Conservation (phyloP, 1,140 invertebrate genomes). For the Leptinotarsa undecemlineata region DNA sequence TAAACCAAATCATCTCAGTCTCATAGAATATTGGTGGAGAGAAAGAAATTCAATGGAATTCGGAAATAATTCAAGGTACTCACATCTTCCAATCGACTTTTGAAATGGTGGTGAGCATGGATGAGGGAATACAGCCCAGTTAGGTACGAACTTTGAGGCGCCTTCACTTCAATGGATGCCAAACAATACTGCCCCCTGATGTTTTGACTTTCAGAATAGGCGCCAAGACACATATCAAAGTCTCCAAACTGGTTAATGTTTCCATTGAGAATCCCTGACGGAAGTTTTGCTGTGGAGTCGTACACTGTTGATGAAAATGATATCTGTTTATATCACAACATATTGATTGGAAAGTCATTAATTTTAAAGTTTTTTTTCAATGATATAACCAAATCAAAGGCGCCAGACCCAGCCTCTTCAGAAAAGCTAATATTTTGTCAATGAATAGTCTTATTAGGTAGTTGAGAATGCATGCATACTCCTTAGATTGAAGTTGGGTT, state of each 20-base stretch:
- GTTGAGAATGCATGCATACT: neutral
- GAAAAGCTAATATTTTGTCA: no score
- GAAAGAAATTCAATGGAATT: no score
- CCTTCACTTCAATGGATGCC: constrained; percentile 59
- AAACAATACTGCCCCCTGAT: constrained; percentile 64
- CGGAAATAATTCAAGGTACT: constrained; percentile 43
- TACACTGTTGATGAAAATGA: constrained; percentile 59
- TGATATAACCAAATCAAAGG: neutral
- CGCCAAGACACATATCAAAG: constrained; percentile 64
- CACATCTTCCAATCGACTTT: constrained; percentile 66
- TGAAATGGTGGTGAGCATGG: constrained; percentile 63
- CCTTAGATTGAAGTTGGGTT: no score
- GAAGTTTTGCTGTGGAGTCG: constrained; percentile 64
- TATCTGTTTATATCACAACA: neutral
- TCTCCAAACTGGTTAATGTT: constrained; percentile 68
- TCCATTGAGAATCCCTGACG: constrained; percentile 64
- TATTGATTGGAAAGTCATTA: neutral
- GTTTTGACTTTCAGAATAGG: constrained; percentile 50
- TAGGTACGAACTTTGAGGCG: constrained; percentile 53
- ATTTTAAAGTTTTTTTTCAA: neutral
- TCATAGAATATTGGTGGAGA: no score
- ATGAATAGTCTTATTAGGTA: no score
- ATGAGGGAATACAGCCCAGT: constrained; percentile 59
- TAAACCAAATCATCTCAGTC: no score
- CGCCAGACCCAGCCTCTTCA: no score